phyloP scores from a whole-genome alignment of 2,888 invertebrate genomes.

The Thyatira batis region DNA sequence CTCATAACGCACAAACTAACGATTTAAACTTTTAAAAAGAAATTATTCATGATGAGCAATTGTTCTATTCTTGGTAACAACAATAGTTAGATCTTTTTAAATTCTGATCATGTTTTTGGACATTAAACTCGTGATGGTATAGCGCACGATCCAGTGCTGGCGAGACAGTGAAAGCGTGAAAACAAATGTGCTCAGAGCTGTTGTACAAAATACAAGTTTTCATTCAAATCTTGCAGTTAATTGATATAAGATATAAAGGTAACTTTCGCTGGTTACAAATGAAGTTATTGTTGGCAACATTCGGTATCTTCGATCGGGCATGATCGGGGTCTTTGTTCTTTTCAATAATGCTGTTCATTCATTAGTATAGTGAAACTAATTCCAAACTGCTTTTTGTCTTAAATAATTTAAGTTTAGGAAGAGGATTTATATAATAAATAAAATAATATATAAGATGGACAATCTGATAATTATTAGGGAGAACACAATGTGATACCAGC shows the following conservation, averaged over 20 bases:
- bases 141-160: slow-evolving; percentile 29
- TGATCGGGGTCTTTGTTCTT: background rate
- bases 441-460: too few species aligned
- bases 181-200: slow-evolving; percentile 38
- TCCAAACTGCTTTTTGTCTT: too few species aligned
- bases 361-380: too few species aligned
- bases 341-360: background rate
- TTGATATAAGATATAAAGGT: slow-evolving; percentile 37
- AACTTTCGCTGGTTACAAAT: slow-evolving; percentile 35
- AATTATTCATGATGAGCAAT: too few species aligned
- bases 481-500: too few species aligned
- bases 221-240: slow-evolving; percentile 49
- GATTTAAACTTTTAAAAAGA: too few species aligned
- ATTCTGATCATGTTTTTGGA: slow-evolving; percentile 29
- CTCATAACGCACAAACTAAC: too few species aligned
- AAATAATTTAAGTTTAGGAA: too few species aligned
- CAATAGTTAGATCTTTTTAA: slow-evolving; percentile 6
- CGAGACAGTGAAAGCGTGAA: slow-evolving; percentile 65
- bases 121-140: slow-evolving; percentile 37
- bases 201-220: slow-evolving; percentile 40
- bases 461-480: too few species aligned
- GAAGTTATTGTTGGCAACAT: background rate
- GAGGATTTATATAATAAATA: too few species aligned
- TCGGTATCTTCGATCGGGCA: background rate
- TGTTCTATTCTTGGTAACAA: too few species aligned